Conservation (phyloP, 2,888 invertebrate genomes). For the Capitulum mitella region DNA sequence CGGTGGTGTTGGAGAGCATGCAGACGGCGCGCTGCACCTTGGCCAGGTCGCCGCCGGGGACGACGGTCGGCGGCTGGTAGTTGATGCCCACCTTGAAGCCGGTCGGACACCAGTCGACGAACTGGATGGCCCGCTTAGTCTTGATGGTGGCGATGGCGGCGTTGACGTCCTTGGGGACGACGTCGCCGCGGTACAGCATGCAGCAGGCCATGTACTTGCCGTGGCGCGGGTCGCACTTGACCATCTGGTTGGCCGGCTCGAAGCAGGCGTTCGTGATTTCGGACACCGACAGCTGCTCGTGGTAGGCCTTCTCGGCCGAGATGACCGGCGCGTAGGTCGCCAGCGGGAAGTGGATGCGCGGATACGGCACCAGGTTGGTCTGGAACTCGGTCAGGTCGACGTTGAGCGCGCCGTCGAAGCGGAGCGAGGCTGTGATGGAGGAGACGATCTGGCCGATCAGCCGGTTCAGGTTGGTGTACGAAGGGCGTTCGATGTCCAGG, state of each 20-base stretch:
- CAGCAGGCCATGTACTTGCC: slow-evolving; percentile 48
- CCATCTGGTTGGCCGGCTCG: slow-evolving; percentile 38
- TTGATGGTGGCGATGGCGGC: slow-evolving; percentile 45
- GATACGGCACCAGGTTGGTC: slow-evolving; percentile 51
- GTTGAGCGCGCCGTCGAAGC: slow-evolving; percentile 37
- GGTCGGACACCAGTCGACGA: slow-evolving; percentile 49
- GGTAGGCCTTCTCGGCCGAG: slow-evolving; percentile 60
- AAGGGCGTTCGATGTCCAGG: slow-evolving; percentile 72
- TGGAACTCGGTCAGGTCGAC: slow-evolving; percentile 38
- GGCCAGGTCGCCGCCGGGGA: slow-evolving; percentile 83
- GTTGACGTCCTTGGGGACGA: slow-evolving; percentile 48
- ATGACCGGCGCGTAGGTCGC: slow-evolving; percentile 48
- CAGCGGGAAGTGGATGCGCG: slow-evolving; percentile 82
- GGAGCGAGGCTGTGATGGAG: slow-evolving; percentile 45
- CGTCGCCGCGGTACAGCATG: slow-evolving; percentile 48
- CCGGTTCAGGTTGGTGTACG: slow-evolving; percentile 75
- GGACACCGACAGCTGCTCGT: slow-evolving; percentile 81
- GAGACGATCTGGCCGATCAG: slow-evolving; percentile 59
- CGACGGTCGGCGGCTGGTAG: slow-evolving; percentile 89
- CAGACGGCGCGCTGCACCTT: slow-evolving; percentile 51
- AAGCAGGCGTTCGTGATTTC: slow-evolving; percentile 59
- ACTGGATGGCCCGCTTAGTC: slow-evolving; percentile 47
- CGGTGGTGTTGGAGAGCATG: slow-evolving; percentile 53
- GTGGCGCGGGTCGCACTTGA: slow-evolving; percentile 42
- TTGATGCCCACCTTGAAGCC: slow-evolving; percentile 65